These are phyloP conservation scores for Narcine bancroftii DNA, from an alignment of 2,113 vertebrate genomes.

Conservation along the genomic window DNA sequence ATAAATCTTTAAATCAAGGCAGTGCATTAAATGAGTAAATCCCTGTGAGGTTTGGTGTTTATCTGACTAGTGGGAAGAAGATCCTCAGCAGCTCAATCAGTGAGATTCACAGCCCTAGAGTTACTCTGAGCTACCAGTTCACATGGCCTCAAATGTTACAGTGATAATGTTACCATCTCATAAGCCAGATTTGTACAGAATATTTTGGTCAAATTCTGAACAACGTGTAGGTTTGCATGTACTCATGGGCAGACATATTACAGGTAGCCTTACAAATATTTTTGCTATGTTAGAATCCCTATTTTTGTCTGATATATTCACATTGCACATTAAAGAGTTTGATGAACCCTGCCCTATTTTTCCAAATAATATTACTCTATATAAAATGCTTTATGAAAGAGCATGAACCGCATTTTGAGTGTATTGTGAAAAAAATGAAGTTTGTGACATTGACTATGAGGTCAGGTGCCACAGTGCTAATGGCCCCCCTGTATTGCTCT, in stretches of 20 bases:
- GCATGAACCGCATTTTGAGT: not conserved
- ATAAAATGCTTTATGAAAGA: not conserved
- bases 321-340: not conserved
- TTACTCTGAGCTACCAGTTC: not conserved
- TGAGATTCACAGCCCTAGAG: not conserved
- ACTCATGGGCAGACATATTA: too few species aligned
- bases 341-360: not conserved
- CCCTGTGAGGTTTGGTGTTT: not conserved
- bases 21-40: not conserved
- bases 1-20: not conserved
- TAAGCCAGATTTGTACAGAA: too few species aligned
- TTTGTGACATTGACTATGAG: not conserved
- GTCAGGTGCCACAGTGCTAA: too few species aligned
- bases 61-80: not conserved
- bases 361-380: not conserved
- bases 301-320: not conserved
- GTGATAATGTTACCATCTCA: too few species aligned
- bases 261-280: too few species aligned
- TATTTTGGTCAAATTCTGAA: too few species aligned
- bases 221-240: too few species aligned
- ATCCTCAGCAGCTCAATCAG: not conserved
- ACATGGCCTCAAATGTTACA: not conserved
- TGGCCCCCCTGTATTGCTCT: not conserved
- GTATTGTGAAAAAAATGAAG: not conserved
- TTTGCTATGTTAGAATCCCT: too few species aligned